These are phyloP conservation scores for Tapirus terrestris DNA, from an alignment of 2,113 vertebrate genomes.

Conservation along the genomic window DNA sequence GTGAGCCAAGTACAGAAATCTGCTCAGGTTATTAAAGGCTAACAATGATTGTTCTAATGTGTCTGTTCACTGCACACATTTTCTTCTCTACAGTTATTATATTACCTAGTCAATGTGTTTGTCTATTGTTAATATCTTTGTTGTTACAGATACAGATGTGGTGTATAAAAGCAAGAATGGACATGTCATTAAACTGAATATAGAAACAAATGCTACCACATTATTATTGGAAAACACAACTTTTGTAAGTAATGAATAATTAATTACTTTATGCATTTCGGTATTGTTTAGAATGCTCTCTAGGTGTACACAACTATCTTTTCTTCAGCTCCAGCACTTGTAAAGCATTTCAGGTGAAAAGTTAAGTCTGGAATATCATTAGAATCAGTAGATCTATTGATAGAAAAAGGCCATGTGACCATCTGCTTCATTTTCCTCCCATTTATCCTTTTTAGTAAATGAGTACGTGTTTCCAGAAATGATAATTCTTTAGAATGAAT, in stretches of 20 bases:
- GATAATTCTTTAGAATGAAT: not conserved
- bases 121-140: conserved; percentile 82
- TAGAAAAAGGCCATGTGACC: not conserved
- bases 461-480: not conserved
- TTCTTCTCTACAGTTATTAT: conserved; percentile 54
- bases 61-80: conserved; percentile 46
- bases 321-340: not conserved
- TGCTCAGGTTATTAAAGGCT: conserved; percentile 52
- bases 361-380: not conserved
- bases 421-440: not conserved
- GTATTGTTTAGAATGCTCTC: conserved; percentile 20
- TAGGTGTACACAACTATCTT: not conserved
- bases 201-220: conserved; percentile 93
- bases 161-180: conserved; percentile 96
- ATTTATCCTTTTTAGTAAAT: not conserved
- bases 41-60: not conserved
- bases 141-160: conserved; percentile 93
- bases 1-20: conserved; percentile 47
- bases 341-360: not conserved
- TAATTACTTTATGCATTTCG: conserved; percentile 49
- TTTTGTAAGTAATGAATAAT: conserved; percentile 92
- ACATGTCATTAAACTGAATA: conserved; percentile 96
- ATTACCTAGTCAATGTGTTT: conserved; percentile 68
- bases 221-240: conserved; percentile 94
- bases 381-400: not conserved